Conservation (phyloP, 2,797 vertebrate genomes). For the Momotus momota region DNA sequence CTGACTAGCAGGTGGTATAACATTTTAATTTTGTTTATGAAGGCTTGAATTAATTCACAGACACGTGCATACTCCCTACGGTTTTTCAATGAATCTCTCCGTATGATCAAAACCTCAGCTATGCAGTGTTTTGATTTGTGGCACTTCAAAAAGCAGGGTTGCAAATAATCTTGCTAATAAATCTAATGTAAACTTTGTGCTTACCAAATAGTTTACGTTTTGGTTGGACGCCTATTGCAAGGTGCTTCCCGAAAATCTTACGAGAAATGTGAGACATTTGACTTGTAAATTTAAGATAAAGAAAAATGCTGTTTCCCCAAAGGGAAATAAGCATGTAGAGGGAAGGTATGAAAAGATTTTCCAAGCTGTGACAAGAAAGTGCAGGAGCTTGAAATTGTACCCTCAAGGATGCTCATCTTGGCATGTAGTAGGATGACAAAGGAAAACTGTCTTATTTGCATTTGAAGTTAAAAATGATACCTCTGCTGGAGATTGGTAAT, state of each 20-base stretch:
- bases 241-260: background rate
- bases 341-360: background rate
- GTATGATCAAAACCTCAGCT: background rate
- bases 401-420: background rate
- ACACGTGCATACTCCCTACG: fast-evolving
- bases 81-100: background rate
- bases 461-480: background rate
- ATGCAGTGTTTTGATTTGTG: constrained; percentile 15
- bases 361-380: background rate
- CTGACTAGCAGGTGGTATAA: constrained; percentile 8
- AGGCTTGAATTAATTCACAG: constrained; percentile 22
- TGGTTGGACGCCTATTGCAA: background rate
- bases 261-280: background rate
- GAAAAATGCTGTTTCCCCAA: background rate
- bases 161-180: background rate
- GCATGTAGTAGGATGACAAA: background rate
- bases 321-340: background rate
- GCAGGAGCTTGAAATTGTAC: background rate
- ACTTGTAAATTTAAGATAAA: background rate
- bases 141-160: background rate
- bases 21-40: constrained; percentile 35
- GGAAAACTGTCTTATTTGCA: background rate
- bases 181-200: background rate
- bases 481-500: background rate
- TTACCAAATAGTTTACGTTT: background rate